phyloP scores from a whole-genome alignment of 2,888 invertebrate genomes.

The Ichneumoninae sp. region DNA sequence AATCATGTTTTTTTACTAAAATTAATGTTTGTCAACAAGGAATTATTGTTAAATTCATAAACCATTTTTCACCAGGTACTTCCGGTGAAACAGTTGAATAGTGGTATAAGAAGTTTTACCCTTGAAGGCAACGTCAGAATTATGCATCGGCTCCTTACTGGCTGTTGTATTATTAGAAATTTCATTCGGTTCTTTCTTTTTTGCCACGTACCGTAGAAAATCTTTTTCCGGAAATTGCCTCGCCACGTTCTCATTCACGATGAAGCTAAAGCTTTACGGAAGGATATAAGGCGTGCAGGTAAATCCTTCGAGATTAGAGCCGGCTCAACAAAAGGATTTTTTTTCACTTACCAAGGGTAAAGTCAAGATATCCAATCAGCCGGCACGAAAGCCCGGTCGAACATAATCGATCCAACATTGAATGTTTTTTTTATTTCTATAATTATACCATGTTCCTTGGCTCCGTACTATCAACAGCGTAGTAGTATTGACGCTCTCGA shows the following conservation, averaged over 20 bases:
- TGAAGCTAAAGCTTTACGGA: not conserved
- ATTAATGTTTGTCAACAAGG: not conserved
- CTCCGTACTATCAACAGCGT: conserved; percentile 4
- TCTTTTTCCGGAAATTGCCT: conserved; percentile 26
- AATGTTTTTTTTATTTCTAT: conserved; percentile 5
- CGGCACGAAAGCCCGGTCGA: conserved; percentile 57
- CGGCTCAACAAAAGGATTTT: conserved; percentile 11
- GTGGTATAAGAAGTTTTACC: not conserved
- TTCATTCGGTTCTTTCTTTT: not conserved
- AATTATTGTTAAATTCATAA: not conserved
- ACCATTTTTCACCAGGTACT: not conserved
- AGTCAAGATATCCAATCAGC: conserved; percentile 59
- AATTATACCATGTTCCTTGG: conserved; percentile 5
- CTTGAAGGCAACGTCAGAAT: not conserved
- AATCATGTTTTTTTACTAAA: not conserved
- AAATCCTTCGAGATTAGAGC: conserved; percentile 32
- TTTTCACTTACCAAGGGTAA: conserved; percentile 25
- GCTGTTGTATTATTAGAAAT: not conserved
- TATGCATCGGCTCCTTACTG: not conserved
- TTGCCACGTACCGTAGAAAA: not conserved
- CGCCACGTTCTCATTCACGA: conserved; percentile 3
- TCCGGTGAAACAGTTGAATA: not conserved
- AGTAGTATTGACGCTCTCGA: not conserved
- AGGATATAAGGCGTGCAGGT: not conserved
- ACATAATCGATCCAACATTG: conserved; percentile 50